A percentile compares a stretch with the other conserved stretches of the same genome.
Evolutionary conservation across 2,888 invertebrate species (phyloP).

Genomic region (Cloeon dipterum): DNA sequence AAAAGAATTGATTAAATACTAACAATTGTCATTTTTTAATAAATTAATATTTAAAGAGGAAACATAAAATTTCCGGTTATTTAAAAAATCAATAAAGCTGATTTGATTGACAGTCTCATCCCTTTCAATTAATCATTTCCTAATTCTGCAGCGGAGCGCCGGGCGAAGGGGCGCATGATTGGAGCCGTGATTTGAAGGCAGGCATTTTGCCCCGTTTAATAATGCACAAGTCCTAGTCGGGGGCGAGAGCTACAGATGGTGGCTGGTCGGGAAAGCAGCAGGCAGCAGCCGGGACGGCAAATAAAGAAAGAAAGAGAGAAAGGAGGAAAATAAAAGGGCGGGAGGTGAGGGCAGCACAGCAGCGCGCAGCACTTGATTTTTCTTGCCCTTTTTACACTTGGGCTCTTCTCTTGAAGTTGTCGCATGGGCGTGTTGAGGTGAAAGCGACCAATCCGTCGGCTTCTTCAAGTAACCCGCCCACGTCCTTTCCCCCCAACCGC

Average conservation of each 20-base stretch:
- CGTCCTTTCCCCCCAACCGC: constrained; percentile 4
- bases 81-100: no score
- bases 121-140: no score
- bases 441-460: constrained; percentile 1
- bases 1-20: no score
- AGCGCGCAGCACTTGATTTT: no score
- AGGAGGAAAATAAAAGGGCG: background rate
- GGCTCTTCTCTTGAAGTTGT: background rate
- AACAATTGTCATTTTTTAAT: no score
- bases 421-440: constrained; percentile 1
- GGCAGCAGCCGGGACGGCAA: background rate
- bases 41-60: no score
- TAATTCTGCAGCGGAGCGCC: no score
- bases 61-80: no score
- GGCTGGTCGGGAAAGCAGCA: background rate
- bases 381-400: background rate
- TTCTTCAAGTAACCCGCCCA: background rate
- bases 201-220: no score
- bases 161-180: no score
- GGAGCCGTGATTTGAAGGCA: no score
- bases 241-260: background rate
- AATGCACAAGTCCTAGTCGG: background rate
- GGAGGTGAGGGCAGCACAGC: background rate
- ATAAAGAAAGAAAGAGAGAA: background rate
- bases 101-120: no score